Evolutionary conservation across 2,113 vertebrate species (phyloP).

Genomic region (Pristiophorus japonicus): DNA sequence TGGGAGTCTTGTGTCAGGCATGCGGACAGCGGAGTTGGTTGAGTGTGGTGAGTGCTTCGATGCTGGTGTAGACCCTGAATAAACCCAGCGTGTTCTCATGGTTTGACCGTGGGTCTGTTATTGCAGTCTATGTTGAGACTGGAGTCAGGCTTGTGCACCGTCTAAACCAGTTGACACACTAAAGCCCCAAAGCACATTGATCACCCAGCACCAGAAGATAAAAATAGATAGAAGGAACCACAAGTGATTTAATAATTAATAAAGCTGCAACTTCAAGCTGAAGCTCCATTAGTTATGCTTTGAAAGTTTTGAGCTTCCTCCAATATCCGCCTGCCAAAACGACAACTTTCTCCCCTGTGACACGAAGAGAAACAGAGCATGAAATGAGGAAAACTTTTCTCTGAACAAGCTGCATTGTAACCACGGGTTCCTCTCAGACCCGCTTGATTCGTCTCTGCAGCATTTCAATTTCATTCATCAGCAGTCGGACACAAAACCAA

Average conservation of each 20-base stretch:
- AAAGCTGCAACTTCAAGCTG: neutral
- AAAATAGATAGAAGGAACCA: neutral
- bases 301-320: neutral
- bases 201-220: neutral
- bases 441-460: neutral
- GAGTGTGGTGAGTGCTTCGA: too few relatives aligned
- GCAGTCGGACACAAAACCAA: neutral
- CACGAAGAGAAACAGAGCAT: neutral
- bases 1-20: too few relatives aligned
- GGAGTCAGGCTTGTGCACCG: too few relatives aligned
- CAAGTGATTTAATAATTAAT: conserved; percentile 15
- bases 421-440: neutral
- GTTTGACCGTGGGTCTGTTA: too few relatives aligned
- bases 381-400: neutral
- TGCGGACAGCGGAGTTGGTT: too few relatives aligned
- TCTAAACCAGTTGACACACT: neutral
- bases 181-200: neutral
- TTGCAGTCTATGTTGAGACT: too few relatives aligned
- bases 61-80: too few relatives aligned
- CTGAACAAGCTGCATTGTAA: neutral
- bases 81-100: too few relatives aligned
- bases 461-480: neutral
- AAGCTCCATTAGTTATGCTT: neutral
- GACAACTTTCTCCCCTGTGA: neutral
- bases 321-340: neutral